Evolutionary conservation across 2,888 invertebrate species (phyloP).

Genomic region (Pharmacophagus antenor): DNA sequence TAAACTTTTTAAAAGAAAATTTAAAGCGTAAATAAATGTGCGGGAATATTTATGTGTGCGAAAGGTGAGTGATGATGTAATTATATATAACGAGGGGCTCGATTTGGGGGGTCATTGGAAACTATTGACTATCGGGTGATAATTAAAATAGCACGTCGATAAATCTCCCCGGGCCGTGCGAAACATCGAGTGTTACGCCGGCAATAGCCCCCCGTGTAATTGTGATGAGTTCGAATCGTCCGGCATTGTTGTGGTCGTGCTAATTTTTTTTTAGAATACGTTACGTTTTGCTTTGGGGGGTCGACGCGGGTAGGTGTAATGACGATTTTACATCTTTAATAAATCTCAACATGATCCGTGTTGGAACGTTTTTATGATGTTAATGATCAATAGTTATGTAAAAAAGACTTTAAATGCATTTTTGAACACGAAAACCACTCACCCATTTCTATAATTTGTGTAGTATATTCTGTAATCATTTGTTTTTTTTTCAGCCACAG

Average conservation of each 20-base stretch:
- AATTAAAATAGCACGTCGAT: constrained; percentile 66
- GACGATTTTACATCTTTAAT: no score
- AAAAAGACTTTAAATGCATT: no score
- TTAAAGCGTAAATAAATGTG: not conserved
- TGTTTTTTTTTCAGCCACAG: no score
- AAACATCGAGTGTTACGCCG: constrained; percentile 54
- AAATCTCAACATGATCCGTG: no score
- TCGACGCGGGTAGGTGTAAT: not conserved
- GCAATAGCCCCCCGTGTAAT: constrained; percentile 46
- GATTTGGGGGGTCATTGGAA: constrained; percentile 26
- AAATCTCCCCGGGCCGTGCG: constrained; percentile 69
- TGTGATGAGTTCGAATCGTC: constrained; percentile 46
- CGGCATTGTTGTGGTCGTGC: constrained; percentile 38
- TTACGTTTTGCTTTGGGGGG: not conserved
- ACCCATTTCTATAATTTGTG: no score
- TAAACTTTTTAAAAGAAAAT: not conserved
- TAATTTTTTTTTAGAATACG: not conserved
- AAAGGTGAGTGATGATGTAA: constrained; percentile 34
- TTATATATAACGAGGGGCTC: constrained; percentile 33
- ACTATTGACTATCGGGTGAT: constrained; percentile 59
- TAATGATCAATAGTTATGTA: no score
- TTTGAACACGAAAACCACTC: no score
- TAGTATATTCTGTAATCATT: no score
- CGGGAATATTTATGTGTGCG: constrained; percentile 9
- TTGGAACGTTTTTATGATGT: no score